Base-by-base conservation (phyloP, 92 coral and sea anemone genomes). In the Siderastrea siderea region DNA sequence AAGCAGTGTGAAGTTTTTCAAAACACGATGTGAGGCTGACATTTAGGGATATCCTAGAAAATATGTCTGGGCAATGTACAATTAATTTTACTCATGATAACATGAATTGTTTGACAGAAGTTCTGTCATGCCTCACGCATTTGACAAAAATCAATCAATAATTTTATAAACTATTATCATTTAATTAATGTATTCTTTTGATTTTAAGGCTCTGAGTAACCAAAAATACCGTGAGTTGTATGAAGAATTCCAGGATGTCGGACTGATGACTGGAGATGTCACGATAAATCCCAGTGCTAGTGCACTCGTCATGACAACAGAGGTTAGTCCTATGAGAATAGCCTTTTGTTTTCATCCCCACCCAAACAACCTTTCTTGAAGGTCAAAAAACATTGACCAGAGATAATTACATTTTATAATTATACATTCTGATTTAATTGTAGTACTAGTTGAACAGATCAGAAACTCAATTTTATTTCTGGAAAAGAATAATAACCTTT, bases 241-340 rank as follows among this genome's bases (percentile, higher is more conserved):
- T 78, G 99, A 97, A 87, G 99, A 97, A 84, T 97, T 97, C 78
- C 99, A 97, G 65, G 99, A 97, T 85, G 99, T 97, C 81, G 99
- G 99, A 55, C 92, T 97, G 47, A 97, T 97, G 99, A 97, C 99
- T 19, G 99, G 99, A 66, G 99, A 97, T 90, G 99, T 97, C 38
- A 97, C 99, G 4, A 97, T 97, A 47, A 97, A 97, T 72, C 99
- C 99, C 5, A 93, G 96, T 81, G 99, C 99, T 7, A 93, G 98
- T 92, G 99, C 99, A 1, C 90, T 97, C 11, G 95, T 97, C 62
- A 97, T 97, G 99, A 97, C 99, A 12, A 97, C 99, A 73, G 99
- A 97, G 97, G 99, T 97, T 90, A 2, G 5, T 47, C 3, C 16
- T 1, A 26, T 26, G 38, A 26, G 38, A 26, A 26, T 26, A 26